Evolutionary conservation across 1,140 invertebrate genomes (phyloP).

Genomic region (Metaphire vulgaris): DNA sequence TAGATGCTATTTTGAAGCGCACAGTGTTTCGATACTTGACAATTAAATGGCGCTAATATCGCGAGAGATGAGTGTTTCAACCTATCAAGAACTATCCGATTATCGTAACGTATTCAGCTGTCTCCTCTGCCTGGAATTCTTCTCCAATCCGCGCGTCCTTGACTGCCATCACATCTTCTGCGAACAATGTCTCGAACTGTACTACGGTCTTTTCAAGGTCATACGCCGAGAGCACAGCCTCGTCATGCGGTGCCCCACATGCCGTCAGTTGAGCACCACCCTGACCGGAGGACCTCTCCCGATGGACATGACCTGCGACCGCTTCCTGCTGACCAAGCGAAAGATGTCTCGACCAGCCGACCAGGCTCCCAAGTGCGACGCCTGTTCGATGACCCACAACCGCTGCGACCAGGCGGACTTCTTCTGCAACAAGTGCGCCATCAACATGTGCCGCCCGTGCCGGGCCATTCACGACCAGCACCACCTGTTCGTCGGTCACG

Average conservation of each 20-base stretch:
- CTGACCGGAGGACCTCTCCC: not conserved
- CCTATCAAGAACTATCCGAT: not conserved
- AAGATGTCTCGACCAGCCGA: not conserved
- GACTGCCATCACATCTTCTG: not conserved
- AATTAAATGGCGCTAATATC: not conserved
- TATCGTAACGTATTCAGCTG: not conserved
- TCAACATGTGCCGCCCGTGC: slow-evolving; percentile 22
- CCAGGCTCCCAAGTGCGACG: not conserved
- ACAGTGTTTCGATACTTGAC: not conserved
- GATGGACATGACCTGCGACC: not conserved
- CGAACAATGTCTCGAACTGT: not conserved
- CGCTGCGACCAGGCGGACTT: slow-evolving; percentile 15
- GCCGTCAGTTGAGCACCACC: not conserved
- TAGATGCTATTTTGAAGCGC: not conserved
- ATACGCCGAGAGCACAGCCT: not conserved
- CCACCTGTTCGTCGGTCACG: slow-evolving; percentile 11
- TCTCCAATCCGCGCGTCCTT: not conserved
- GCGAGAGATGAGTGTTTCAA: not conserved
- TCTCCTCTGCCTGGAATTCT: not conserved
- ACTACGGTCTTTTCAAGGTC: not conserved
- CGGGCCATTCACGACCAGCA: slow-evolving; percentile 8
- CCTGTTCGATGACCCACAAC: not conserved
- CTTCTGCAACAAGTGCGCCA: slow-evolving; percentile 25
- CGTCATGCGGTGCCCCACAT: not conserved
- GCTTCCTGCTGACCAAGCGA: not conserved